Conservation (phyloP, 1,140 invertebrate genomes). For the Platorchestia sp. region DNA sequence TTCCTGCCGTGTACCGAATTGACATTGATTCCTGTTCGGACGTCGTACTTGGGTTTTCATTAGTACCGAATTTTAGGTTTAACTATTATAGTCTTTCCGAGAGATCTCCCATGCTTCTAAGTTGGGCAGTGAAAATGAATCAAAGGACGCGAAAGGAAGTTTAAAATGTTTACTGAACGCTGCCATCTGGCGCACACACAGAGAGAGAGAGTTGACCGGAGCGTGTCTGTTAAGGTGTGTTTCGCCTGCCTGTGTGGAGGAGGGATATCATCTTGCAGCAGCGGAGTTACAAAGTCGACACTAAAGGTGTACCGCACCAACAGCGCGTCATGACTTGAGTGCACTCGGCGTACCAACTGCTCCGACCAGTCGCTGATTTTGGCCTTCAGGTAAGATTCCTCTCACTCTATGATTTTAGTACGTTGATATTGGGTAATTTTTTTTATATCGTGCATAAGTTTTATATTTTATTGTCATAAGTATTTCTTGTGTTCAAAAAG, state of each 20-base stretch:
- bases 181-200: not conserved
- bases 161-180: not conserved
- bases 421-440: no score
- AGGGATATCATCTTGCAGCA: not conserved
- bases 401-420: no score
- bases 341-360: not conserved
- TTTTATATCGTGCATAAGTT: no score
- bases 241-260: not conserved
- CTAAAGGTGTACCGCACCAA: conserved; percentile 48
- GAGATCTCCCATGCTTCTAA: not conserved
- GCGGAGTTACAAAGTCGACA: conserved; percentile 50
- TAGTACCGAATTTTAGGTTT: not conserved
- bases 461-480: no score
- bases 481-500: no score
- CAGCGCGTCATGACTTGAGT: not conserved
- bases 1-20: not conserved
- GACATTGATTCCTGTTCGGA: not conserved
- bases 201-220: not conserved
- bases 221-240: conserved; percentile 16
- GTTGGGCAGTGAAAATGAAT: not conserved
- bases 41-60: not conserved
- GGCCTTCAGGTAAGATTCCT: no score
- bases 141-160: not conserved
- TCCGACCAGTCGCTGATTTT: no score
- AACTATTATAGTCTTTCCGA: not conserved